A percentile compares a stretch with the other conserved stretches of the same genome.
phyloP scores from a whole-genome alignment of 2,797 vertebrate genomes.

The Melanotaenia parkinsoni region DNA sequence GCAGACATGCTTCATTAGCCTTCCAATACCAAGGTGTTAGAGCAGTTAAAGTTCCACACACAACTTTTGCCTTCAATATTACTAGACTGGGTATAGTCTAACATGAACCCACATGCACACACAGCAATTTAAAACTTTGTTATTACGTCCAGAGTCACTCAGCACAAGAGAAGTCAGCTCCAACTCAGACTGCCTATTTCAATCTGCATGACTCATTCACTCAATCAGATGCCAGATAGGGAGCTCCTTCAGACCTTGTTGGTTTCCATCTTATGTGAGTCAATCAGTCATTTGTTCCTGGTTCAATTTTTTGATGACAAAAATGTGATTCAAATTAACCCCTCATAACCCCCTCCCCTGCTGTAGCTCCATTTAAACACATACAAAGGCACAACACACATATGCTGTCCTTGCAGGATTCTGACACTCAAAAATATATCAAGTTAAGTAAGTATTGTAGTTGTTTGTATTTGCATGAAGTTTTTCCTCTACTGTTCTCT shows the following conservation, averaged over 20 bases:
- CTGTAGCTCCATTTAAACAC: slow-evolving; percentile 30
- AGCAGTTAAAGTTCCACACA: slow-evolving; percentile 66
- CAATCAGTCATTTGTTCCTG: slow-evolving; percentile 64
- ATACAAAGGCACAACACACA: slow-evolving; percentile 8
- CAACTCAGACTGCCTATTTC: slow-evolving; percentile 68
- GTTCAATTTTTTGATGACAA: slow-evolving; percentile 54
- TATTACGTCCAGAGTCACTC: slow-evolving; percentile 51
- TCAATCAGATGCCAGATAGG: slow-evolving; percentile 69
- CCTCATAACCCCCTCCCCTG: not conserved
- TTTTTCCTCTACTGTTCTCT: slow-evolving; percentile 67
- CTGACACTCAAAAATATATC: not conserved
- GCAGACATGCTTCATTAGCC: slow-evolving; percentile 83
- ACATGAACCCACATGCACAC: slow-evolving; percentile 31
- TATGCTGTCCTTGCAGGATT: not conserved
- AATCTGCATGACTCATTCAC: slow-evolving; percentile 73
- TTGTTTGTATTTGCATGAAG: slow-evolving; percentile 28
- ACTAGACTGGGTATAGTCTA: slow-evolving; percentile 44
- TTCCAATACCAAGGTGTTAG: slow-evolving; percentile 83
- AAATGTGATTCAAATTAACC: slow-evolving; percentile 54
- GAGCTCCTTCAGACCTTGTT: slow-evolving; percentile 62
- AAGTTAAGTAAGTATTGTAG: not conserved
- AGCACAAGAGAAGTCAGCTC: slow-evolving; percentile 42
- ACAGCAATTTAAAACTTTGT: slow-evolving; percentile 63
- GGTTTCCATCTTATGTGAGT: slow-evolving; percentile 68
- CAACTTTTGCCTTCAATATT: slow-evolving; percentile 45